These are phyloP conservation scores for Hirudo medicinalis DNA, from an alignment of 1,140 invertebrate genomes.

Conservation along the genomic window DNA sequence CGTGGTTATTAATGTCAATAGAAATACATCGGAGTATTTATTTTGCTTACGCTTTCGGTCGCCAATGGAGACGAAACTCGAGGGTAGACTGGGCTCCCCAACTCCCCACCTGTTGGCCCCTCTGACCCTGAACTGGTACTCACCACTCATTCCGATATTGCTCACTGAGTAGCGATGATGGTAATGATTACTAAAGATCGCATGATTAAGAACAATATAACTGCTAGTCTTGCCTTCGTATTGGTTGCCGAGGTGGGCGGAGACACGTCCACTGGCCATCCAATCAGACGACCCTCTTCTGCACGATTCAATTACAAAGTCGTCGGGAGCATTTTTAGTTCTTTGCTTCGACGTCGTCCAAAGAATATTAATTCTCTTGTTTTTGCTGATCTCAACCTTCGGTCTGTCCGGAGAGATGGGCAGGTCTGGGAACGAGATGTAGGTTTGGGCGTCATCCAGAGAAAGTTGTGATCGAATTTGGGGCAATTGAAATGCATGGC, in stretches of 20 bases:
- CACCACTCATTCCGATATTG: neutral
- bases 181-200: neutral
- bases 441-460: too few species aligned
- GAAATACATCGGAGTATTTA: neutral
- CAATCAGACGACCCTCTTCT: neutral
- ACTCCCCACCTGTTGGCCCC: neutral
- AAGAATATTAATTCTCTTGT: neutral
- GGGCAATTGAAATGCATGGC: too few species aligned
- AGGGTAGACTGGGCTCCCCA: conserved; percentile 5
- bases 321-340: neutral
- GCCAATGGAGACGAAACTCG: neutral
- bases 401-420: neutral
- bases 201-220: neutral
- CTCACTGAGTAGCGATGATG: neutral
- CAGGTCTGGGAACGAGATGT: neutral
- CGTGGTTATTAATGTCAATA: neutral
- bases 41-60: neutral
- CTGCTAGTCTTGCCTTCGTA: neutral
- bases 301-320: neutral
- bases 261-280: neutral
- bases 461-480: too few species aligned
- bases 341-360: neutral
- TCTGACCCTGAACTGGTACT: conserved; percentile 10
- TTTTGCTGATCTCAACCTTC: neutral
- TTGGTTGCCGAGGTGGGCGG: neutral